These are phyloP conservation scores for Steinernema feltiae DNA, from an alignment of 1,140 invertebrate genomes.

Conservation along the genomic window DNA sequence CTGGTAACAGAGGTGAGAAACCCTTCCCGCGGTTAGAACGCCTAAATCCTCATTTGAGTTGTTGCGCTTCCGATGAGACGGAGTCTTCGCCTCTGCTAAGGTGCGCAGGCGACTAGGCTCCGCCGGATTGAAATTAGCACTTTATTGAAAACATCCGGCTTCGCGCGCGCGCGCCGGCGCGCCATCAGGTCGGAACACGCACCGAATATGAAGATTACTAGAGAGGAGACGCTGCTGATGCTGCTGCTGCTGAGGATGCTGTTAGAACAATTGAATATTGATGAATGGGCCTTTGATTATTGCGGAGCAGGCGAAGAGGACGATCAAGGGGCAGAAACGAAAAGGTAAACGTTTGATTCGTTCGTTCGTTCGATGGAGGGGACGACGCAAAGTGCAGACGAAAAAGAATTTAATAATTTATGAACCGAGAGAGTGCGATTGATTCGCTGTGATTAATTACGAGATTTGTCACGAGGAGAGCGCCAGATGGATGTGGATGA, in stretches of 20 bases:
- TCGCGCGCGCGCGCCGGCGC: background rate
- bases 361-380: too few species aligned
- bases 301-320: background rate
- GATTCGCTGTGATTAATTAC: too few species aligned
- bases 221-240: background rate
- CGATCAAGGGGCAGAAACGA: background rate
- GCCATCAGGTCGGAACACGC: background rate
- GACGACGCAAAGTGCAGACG: background rate
- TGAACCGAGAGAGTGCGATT: too few species aligned
- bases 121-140: background rate
- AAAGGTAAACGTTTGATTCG: too few species aligned
- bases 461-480: too few species aligned
- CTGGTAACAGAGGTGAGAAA: too few species aligned
- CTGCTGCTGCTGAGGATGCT: too few species aligned
- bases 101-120: background rate
- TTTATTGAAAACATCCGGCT: conserved; percentile 15
- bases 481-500: too few species aligned
- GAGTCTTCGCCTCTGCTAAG: background rate
- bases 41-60: too few species aligned
- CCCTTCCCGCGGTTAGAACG: too few species aligned
- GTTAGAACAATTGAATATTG: background rate
- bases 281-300: background rate
- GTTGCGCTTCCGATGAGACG: background rate
- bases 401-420: background rate
- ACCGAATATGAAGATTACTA: too few species aligned